A percentile compares a stretch with the other conserved stretches of the same genome.
These are phyloP conservation scores for Stenichneumon culpator DNA, from an alignment of 2,888 invertebrate species.

Conservation along the genomic window DNA sequence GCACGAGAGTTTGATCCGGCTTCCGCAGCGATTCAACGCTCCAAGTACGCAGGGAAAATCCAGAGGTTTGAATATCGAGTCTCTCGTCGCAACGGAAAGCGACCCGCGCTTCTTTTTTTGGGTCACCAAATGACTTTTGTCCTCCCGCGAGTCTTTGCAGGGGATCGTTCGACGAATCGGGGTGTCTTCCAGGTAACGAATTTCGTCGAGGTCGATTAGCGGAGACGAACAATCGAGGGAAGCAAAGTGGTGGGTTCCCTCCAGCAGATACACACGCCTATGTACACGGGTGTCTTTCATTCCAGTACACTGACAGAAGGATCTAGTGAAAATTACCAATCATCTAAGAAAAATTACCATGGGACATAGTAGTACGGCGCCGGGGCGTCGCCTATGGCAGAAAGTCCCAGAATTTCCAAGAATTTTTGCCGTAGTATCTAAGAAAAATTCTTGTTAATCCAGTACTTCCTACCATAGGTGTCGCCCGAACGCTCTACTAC, in stretches of 20 bases:
- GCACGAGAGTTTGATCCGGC: neutral
- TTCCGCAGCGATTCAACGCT: slow-evolving; percentile 24
- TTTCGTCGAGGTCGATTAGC: neutral
- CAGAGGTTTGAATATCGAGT: neutral
- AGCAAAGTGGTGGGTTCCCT: too few relatives aligned
- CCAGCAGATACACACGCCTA: slow-evolving; percentile 16
- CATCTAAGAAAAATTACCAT: too few relatives aligned
- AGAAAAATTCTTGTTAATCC: too few relatives aligned
- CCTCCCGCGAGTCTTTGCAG: slow-evolving; percentile 1
- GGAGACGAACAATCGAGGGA: neutral
- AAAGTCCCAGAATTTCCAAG: too few relatives aligned
- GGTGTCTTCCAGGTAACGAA: neutral
- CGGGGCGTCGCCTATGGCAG: too few relatives aligned
- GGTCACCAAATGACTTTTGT: slow-evolving; percentile 39
- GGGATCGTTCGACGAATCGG: neutral
- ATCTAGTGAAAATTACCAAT: too few relatives aligned
- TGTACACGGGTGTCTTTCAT: slow-evolving; percentile 35
- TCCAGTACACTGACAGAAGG: too few relatives aligned
- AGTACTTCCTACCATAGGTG: too few relatives aligned
- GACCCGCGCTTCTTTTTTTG: neutral
- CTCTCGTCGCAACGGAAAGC: too few relatives aligned
- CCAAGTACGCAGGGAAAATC: slow-evolving; percentile 19
- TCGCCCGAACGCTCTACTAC: too few relatives aligned
- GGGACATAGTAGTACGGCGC: too few relatives aligned
- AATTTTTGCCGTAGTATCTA: too few relatives aligned